Percentiles rank a stretch among this genome's conserved stretches.
phyloP scores from a whole-genome alignment of 2,797 vertebrate genomes.

The Discoglossus pictus region DNA sequence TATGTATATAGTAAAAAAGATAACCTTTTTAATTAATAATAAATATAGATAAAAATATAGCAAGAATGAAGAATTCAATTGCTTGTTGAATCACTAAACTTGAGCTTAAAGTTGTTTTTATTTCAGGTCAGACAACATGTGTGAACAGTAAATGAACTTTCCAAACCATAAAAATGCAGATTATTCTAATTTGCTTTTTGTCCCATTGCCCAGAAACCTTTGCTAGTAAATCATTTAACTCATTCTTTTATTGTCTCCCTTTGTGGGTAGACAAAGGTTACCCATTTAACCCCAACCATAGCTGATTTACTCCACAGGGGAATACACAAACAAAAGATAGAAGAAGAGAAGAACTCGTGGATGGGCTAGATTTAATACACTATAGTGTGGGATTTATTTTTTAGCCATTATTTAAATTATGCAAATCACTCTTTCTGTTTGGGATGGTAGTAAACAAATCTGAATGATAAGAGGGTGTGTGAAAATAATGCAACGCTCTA shows the following conservation, averaged over 20 bases:
- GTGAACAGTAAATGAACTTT: not conserved
- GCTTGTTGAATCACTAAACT: too few species aligned
- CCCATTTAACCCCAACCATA: conserved; percentile 68
- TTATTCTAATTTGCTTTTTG: conserved; percentile 26
- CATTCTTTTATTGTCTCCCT: conserved; percentile 60
- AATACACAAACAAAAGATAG: conserved; percentile 58
- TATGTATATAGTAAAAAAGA: too few species aligned
- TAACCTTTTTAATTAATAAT: too few species aligned
- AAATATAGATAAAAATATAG: too few species aligned
- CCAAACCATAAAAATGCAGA: conserved; percentile 26
- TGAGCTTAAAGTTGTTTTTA: too few species aligned
- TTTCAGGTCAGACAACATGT: too few species aligned
- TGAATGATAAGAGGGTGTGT: too few species aligned
- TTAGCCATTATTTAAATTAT: conserved; percentile 57
- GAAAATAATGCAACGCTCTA: conserved; percentile 57
- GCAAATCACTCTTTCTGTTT: conserved; percentile 46
- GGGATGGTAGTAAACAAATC: conserved; percentile 55
- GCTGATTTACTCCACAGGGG: conserved; percentile 62
- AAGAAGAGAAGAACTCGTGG: conserved; percentile 55
- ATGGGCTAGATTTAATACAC: conserved; percentile 59
- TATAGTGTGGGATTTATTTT: conserved; percentile 23
- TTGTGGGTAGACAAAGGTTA: conserved; percentile 66
- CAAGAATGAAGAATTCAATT: too few species aligned
- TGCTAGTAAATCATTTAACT: conserved; percentile 67
- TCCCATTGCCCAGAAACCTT: conserved; percentile 60